A percentile compares a stretch with the other conserved stretches of the same genome.
phyloP scores from a whole-genome alignment of 2,888 invertebrate genomes.

The Petrophora chlorosata region DNA sequence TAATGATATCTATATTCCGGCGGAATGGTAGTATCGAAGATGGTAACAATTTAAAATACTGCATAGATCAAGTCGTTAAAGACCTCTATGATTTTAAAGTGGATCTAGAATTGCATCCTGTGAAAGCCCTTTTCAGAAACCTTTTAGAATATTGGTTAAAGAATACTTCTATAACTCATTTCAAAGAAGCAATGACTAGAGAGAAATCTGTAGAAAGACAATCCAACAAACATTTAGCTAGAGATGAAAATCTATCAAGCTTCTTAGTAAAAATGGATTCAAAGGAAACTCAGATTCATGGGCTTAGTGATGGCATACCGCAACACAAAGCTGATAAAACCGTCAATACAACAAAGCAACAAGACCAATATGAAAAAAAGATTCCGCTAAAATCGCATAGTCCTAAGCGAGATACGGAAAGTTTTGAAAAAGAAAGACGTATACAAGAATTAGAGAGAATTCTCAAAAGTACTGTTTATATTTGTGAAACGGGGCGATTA shows the following conservation, averaged over 20 bases:
- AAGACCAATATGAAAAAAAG: conserved; percentile 13
- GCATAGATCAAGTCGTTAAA: conserved; percentile 57
- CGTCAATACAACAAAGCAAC: conserved; percentile 15
- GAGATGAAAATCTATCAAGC: conserved; percentile 60
- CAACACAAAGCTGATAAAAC: conserved; percentile 29
- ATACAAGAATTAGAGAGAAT: conserved; percentile 68
- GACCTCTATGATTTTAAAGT: conserved; percentile 59
- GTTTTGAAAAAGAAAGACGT: conserved; percentile 60
- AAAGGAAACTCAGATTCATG: conserved; percentile 60
- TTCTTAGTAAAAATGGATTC: conserved; percentile 40
- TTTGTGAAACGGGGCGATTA: conserved; percentile 53
- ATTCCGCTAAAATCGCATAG: conserved; percentile 23
- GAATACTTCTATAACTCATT: conserved; percentile 46
- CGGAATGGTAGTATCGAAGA: conserved; percentile 36
- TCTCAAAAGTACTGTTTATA: conserved; percentile 67
- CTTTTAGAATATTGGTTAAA: conserved; percentile 69
- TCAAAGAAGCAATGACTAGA: conserved; percentile 47
- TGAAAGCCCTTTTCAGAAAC: conserved; percentile 61
- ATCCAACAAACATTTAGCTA: conserved; percentile 56
- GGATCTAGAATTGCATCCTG: conserved; percentile 51
- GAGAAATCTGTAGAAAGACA: conserved; percentile 53
- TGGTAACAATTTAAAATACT: conserved; percentile 42
- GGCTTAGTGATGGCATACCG: conserved; percentile 38
- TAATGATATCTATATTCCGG: conserved; percentile 57
- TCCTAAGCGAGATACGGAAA: conserved; percentile 46